Evolutionary conservation across 2,797 vertebrate species (phyloP).

Genomic region (Alfaro cultratus): DNA sequence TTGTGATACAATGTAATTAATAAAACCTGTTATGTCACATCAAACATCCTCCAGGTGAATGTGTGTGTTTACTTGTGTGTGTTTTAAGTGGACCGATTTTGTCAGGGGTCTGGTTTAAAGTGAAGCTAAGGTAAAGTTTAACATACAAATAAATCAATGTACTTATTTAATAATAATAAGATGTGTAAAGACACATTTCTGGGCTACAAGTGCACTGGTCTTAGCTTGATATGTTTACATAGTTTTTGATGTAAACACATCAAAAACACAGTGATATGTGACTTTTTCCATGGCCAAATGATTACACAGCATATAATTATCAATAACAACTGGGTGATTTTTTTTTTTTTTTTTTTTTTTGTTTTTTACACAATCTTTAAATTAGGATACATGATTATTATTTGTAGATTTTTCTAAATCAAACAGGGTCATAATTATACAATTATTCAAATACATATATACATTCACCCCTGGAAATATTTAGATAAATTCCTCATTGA

Average conservation of each 20-base stretch:
- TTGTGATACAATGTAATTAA: conserved; percentile 95
- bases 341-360: background rate
- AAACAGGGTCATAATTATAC: background rate
- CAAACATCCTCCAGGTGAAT: conserved; percentile 44
- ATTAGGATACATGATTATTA: no score
- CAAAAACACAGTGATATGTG: background rate
- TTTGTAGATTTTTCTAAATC: background rate
- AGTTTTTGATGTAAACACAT: background rate
- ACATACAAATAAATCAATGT: background rate
- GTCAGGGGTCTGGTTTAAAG: background rate
- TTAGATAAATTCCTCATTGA: background rate
- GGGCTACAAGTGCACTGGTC: background rate
- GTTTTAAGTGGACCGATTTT: background rate
- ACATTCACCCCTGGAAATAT: background rate
- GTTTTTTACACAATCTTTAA: no score
- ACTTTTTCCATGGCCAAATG: background rate
- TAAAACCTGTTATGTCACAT: conserved; percentile 88
- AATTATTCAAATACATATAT: background rate
- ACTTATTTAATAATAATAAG: background rate
- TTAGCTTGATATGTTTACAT: background rate
- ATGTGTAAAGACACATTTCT: background rate
- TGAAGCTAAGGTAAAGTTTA: background rate
- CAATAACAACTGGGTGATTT: background rate
- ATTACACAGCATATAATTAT: background rate
- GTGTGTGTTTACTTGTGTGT: background rate